These are phyloP conservation scores for Enteromius anoplus DNA, from an alignment of 2,797 vertebrate species.

Conservation along the genomic window DNA sequence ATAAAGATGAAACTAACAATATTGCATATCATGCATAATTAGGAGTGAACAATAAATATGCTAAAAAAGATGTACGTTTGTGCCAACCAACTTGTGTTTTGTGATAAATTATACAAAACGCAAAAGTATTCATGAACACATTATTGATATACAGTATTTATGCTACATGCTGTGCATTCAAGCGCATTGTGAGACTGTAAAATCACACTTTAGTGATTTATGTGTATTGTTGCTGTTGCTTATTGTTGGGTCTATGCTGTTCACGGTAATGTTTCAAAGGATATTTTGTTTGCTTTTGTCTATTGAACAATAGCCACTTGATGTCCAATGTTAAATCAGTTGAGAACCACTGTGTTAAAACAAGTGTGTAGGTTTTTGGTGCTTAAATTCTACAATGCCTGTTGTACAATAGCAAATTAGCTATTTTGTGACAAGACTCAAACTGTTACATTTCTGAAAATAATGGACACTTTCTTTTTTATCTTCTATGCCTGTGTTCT, in stretches of 20 bases:
- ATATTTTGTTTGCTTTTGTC: background rate
- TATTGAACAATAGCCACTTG: constrained; percentile 2
- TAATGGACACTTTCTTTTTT: constrained; percentile 11
- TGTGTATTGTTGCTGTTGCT: background rate
- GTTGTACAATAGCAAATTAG: background rate
- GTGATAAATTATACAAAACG: background rate
- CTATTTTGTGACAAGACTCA: background rate
- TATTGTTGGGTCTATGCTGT: background rate
- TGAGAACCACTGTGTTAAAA: constrained; percentile 7
- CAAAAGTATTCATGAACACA: background rate
- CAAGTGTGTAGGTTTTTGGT: constrained; percentile 20
- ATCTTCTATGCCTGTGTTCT: background rate
- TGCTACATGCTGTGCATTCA: background rate
- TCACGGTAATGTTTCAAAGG: background rate
- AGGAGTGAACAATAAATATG: background rate
- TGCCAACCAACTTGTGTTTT: background rate
- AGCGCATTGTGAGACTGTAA: background rate
- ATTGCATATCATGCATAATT: background rate
- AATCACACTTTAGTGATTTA: background rate
- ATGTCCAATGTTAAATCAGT: background rate
- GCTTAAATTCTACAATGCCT: background rate
- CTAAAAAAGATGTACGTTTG: background rate
- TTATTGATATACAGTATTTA: background rate
- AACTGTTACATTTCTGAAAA: background rate
- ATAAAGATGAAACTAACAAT: background rate